Evolutionary conservation across 2,888 invertebrate species (phyloP).

Genomic region (Leucozona laternaria): DNA sequence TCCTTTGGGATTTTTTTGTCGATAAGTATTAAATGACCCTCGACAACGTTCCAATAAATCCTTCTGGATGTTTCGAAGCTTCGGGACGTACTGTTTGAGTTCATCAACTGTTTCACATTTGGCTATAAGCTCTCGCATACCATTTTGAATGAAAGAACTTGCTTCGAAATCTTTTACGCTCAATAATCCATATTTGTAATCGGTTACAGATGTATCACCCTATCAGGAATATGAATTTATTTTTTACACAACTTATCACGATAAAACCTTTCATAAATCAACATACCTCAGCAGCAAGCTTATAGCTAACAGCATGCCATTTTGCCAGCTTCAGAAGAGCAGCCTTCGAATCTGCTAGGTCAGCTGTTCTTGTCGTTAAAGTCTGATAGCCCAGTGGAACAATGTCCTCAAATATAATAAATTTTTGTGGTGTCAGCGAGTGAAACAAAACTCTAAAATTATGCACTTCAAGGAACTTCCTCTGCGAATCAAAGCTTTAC

Average conservation of each 20-base stretch:
- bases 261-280: too few relatives aligned
- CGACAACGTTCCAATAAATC: slow-evolving; percentile 47
- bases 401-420: slow-evolving; percentile 62
- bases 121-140: slow-evolving; percentile 74
- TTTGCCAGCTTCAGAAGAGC: slow-evolving; percentile 77
- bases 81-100: slow-evolving; percentile 73
- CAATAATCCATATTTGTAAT: neutral
- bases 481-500: accelerated
- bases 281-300: slow-evolving; percentile 53
- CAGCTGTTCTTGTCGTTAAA: slow-evolving; percentile 9
- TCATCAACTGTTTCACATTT: slow-evolving; percentile 61
- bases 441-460: slow-evolving; percentile 24
- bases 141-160: slow-evolving; percentile 38
- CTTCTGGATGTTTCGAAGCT: slow-evolving; percentile 74
- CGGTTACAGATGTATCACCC: slow-evolving; percentile 27
- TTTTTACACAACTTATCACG: too few relatives aligned
- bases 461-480: neutral
- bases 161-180: neutral
- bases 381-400: slow-evolving; percentile 31
- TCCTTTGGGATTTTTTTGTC: neutral
- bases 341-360: slow-evolving; percentile 57
- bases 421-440: slow-evolving; percentile 62
- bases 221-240: too few relatives aligned
- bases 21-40: slow-evolving; percentile 3
- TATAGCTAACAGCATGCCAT: slow-evolving; percentile 78